Evolutionary conservation across 2,113 vertebrate species (phyloP).

Genomic region (Cheilinus undulatus): DNA sequence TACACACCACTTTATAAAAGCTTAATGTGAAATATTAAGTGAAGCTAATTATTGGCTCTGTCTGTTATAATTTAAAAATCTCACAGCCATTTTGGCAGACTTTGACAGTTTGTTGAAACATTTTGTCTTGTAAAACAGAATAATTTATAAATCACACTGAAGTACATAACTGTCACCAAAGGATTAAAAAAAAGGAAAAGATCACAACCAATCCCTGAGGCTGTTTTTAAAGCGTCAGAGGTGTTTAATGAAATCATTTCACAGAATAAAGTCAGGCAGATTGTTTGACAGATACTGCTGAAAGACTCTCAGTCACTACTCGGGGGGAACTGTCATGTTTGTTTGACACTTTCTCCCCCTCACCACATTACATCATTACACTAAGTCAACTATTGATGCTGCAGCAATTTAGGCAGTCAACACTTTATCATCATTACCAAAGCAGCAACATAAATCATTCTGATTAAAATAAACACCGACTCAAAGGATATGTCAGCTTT

Average conservation of each 20-base stretch:
- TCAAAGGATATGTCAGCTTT: constrained; percentile 39
- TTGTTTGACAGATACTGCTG: neutral
- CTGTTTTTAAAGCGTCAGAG: neutral
- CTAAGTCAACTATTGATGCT: constrained; percentile 15
- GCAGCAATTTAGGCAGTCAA: constrained; percentile 9
- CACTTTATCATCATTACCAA: constrained; percentile 52
- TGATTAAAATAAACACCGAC: constrained; percentile 50
- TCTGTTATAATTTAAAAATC: neutral
- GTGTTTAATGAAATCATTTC: neutral
- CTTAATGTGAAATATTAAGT: neutral
- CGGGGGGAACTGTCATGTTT: neutral
- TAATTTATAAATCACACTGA: neutral
- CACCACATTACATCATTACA: neutral
- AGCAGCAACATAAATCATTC: constrained; percentile 18
- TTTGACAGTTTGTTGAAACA: neutral
- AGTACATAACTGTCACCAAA: neutral
- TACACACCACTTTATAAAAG: too few relatives aligned
- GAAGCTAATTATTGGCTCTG: neutral
- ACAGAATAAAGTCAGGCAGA: neutral
- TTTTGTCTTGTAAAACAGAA: neutral
- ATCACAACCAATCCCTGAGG: neutral
- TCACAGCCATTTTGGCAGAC: neutral
- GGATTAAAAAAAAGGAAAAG: neutral
- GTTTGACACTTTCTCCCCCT: neutral
- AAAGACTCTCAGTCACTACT: neutral